Percentiles rank a stretch among this genome's conserved stretches.
Conservation (phyloP, 1,140 invertebrate genomes). For the Berghia stephanieae region DNA sequence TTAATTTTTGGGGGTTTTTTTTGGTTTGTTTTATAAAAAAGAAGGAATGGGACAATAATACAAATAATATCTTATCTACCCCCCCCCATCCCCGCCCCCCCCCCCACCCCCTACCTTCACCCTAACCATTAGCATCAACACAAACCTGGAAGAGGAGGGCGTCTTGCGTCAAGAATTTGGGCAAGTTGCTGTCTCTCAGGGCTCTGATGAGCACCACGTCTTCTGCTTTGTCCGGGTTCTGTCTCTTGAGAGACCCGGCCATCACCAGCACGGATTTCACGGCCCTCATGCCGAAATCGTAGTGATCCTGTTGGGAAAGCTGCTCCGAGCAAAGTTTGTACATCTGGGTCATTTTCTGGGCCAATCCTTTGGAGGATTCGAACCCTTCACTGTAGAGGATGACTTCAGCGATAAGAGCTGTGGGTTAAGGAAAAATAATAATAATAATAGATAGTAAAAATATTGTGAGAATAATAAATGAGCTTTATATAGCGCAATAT, state of each 20-base stretch:
- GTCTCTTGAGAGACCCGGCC: slow-evolving; percentile 67
- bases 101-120: no score
- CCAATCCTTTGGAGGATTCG: slow-evolving; percentile 83
- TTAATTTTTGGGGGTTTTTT: no score
- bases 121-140: not conserved
- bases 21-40: no score
- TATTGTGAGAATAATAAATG: no score
- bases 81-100: no score
- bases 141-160: slow-evolving; percentile 66
- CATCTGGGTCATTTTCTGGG: slow-evolving; percentile 90
- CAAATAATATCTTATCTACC: no score
- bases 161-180: slow-evolving; percentile 68
- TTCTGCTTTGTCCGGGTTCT: slow-evolving; percentile 67
- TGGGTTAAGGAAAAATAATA: no score
- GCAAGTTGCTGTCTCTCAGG: slow-evolving; percentile 67
- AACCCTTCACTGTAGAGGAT: slow-evolving; percentile 93
- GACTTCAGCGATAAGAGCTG: slow-evolving; percentile 89
- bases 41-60: no score
- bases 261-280: slow-evolving; percentile 70
- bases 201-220: slow-evolving; percentile 67
- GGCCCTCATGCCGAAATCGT: slow-evolving; percentile 90
- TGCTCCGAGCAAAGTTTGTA: slow-evolving; percentile 92
- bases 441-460: no score
- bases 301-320: slow-evolving; percentile 91
- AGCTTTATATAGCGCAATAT: no score